phyloP scores from a whole-genome alignment of 2,113 vertebrate species.

The Cyprinus carpio region DNA sequence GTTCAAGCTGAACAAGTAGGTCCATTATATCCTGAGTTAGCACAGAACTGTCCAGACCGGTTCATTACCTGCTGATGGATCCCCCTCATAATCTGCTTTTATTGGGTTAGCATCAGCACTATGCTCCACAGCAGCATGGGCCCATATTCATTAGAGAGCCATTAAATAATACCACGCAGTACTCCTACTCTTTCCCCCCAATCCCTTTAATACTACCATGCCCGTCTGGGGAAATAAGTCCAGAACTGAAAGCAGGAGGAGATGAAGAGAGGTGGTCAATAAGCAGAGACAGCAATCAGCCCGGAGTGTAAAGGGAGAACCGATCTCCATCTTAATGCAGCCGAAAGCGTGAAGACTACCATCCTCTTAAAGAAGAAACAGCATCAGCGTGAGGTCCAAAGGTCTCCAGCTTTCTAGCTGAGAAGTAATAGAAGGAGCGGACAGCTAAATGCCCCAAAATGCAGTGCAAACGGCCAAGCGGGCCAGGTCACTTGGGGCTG shows the following conservation, averaged over 20 bases:
- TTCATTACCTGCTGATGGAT: conserved; percentile 57
- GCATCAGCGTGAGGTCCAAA: conserved; percentile 30
- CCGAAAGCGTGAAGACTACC: conserved; percentile 26
- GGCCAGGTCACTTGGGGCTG: conserved; percentile 34
- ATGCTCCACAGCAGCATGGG: conserved; percentile 14
- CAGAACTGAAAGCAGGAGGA: conserved; percentile 42
- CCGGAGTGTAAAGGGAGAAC: conserved; percentile 25
- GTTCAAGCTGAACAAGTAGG: conserved; percentile 57
- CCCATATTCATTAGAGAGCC: conserved; percentile 55
- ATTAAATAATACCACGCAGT: conserved; percentile 50
- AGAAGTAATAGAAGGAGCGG: conserved; percentile 30
- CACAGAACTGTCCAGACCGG: conserved; percentile 61
- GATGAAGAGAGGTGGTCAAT: conserved; percentile 48
- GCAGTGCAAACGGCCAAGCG: conserved; percentile 33
- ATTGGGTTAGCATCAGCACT: conserved; percentile 56
- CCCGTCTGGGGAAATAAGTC: conserved; percentile 55
- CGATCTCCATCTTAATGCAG: conserved; percentile 47
- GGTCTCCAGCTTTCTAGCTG: conserved; percentile 33
- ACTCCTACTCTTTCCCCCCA: conserved; percentile 4
- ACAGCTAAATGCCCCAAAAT: conserved; percentile 49
- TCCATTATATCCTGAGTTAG: conserved; percentile 58
- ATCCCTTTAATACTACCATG: conserved; percentile 38
- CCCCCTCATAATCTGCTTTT: conserved; percentile 59
- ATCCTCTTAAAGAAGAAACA: conserved; percentile 46
- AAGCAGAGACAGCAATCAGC: conserved; percentile 52